Percentiles rank a stretch among this genome's conserved stretches.
Evolutionary conservation across 2,113 vertebrate species (phyloP).

Genomic region (Pelvicachromis taeniatus): DNA sequence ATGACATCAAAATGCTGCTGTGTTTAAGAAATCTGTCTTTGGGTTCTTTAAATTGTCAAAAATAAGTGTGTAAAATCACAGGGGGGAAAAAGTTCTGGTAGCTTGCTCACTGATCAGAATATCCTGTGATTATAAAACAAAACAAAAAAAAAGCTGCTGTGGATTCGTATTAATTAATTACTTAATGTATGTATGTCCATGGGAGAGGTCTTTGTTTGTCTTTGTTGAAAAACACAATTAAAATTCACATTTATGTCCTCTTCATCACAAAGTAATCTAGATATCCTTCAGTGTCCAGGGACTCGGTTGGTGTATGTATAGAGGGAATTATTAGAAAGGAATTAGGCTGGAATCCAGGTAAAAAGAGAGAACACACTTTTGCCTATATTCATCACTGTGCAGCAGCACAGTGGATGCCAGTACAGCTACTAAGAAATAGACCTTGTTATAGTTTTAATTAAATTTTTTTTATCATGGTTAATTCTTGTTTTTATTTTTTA

Average conservation of each 20-base stretch:
- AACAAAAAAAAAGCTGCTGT: neutral
- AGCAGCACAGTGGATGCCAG: fast-evolving
- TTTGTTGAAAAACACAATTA: neutral
- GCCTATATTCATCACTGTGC: neutral
- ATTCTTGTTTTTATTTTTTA: neutral
- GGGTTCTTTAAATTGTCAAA: neutral
- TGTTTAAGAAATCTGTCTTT: neutral
- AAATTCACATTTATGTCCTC: neutral
- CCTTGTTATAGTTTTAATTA: neutral
- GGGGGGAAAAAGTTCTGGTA: neutral
- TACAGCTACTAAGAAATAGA: neutral
- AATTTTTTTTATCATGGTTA: neutral
- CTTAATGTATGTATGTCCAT: neutral
- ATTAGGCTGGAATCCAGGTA: neutral
- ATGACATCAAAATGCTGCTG: neutral
- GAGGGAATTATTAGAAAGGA: neutral
- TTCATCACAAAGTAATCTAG: neutral
- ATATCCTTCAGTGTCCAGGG: neutral
- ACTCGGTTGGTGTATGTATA: fast-evolving
- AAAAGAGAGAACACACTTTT: neutral
- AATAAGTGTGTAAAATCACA: neutral
- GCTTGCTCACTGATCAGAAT: neutral
- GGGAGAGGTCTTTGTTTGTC: neutral
- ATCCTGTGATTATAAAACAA: too few species aligned
- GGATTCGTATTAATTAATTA: neutral